phyloP scores from a whole-genome alignment of 2,888 invertebrate genomes.

The Ganaspis brasiliensis region DNA sequence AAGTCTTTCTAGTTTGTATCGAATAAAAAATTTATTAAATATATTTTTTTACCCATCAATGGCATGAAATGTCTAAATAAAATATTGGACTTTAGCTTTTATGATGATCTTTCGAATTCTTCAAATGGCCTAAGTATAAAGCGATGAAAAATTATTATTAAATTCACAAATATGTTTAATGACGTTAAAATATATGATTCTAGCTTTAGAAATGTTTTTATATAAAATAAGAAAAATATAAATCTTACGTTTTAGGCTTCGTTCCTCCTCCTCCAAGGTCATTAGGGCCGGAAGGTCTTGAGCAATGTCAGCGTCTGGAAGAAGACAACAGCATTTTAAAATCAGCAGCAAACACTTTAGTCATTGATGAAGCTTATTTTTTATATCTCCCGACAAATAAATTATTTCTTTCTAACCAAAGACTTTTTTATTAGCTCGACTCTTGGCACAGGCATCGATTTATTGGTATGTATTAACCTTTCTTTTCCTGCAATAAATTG shows the following conservation, averaged over 20 bases:
- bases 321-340: slow-evolving; percentile 25
- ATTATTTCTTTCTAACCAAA: slow-evolving; percentile 28
- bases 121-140: too few species aligned
- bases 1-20: too few species aligned
- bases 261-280: slow-evolving; percentile 87
- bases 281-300: slow-evolving; percentile 87
- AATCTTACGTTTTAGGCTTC: slow-evolving; percentile 92
- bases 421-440: slow-evolving; percentile 33
- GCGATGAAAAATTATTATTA: too few species aligned
- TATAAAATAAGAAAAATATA: too few species aligned
- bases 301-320: slow-evolving; percentile 88
- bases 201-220: too few species aligned
- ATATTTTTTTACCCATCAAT: too few species aligned
- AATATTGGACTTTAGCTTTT: too few species aligned
- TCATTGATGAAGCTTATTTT: slow-evolving; percentile 28
- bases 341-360: not conserved
- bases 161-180: too few species aligned
- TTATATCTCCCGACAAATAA: slow-evolving; percentile 14
- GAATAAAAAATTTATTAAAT: too few species aligned
- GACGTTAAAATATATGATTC: too few species aligned
- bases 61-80: too few species aligned
- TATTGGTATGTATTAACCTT: slow-evolving; percentile 19
- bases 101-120: too few species aligned
- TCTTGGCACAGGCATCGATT: slow-evolving; percentile 28
- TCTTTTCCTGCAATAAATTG: slow-evolving; percentile 22